Base-by-base conservation (phyloP, 2,113 vertebrate genomes). In the Kryptolebias marmoratus region DNA sequence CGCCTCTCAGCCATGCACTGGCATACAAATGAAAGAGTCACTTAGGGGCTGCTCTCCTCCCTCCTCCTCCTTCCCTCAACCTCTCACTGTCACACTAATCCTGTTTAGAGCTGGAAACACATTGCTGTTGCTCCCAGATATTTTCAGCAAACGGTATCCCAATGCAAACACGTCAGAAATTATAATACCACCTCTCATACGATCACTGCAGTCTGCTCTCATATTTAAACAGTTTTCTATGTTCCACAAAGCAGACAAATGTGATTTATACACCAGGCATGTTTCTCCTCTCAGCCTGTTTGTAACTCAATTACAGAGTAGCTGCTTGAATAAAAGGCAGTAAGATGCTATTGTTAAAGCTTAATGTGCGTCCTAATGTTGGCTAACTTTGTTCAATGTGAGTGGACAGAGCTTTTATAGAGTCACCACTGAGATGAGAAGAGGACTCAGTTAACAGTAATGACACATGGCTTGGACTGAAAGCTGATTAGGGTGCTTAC, bases 21-120 rank as follows among this genome's bases (percentile, higher is more conserved):
- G 88, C 87, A 90, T 93, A 91, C 86, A 90, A 91, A 93, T 92
- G 89, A 92, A 91, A 91, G 89, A 87, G 82, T 89, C 90, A 91
- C 91, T 90, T 87, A 86, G 85, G 88, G 86, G 73, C 84, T 54
- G 63, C 73, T 67, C 72, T 80, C 81, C 42, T 68, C 64, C 68
- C 85, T 79, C 48, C 77, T 48, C 30, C 73, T 42, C 57, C 42
- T 57, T 50, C 69, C 16, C 47, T 42, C 87, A 76, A 45, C 81
- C 69, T 71, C 77, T 88, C 79, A 59, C 81, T 88, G 82, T 87
- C 89, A 85, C 77, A 82, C 79, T 89, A 91, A 93, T 93, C 90
- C 88, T 68, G 77, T 90, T 91, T 83, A 66, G 81, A 50, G 68
- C 71, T 83, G 77, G 85, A 82, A 85, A 82, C 74, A 62, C 73